Evolutionary conservation across 1,140 invertebrate species (phyloP).

Genomic region (Micrasema minimum): DNA sequence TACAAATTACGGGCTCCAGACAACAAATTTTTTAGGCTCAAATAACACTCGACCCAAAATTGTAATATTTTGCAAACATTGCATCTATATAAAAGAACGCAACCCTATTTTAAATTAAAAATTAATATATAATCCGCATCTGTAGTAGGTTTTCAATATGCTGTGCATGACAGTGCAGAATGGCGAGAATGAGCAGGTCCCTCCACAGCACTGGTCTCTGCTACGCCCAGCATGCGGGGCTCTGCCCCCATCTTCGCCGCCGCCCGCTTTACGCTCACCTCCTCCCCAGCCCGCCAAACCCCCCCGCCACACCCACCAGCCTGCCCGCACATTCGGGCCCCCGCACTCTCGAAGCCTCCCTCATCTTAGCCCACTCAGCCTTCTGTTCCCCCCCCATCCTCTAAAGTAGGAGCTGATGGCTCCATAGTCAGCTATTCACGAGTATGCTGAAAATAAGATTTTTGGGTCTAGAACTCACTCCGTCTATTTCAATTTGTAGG

Average conservation of each 20-base stretch:
- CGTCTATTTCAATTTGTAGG: background rate
- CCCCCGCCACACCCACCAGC: constrained; percentile 31
- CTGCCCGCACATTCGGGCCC: constrained; percentile 29
- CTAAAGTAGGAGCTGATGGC: too few relatives aligned
- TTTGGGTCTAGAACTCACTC: background rate
- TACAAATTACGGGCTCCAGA: too few relatives aligned
- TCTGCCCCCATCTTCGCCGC: constrained; percentile 43
- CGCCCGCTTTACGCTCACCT: constrained; percentile 19
- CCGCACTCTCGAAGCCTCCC: constrained; percentile 44
- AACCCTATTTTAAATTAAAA: too few relatives aligned
- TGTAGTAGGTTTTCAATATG: constrained; percentile 45
- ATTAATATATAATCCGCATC: constrained; percentile 34
- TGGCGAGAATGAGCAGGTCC: constrained; percentile 42
- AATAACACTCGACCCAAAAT: too few relatives aligned
- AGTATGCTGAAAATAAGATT: constrained; percentile 12
- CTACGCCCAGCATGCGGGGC: background rate
- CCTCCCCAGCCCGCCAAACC: constrained; percentile 6
- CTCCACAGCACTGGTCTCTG: constrained; percentile 37
- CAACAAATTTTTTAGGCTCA: too few relatives aligned
- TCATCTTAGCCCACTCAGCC: constrained; percentile 45
- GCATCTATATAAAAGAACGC: too few relatives aligned
- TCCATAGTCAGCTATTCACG: constrained; percentile 46
- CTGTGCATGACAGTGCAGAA: constrained; percentile 45
- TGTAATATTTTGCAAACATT: too few relatives aligned
- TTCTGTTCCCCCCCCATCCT: too few relatives aligned